These are phyloP conservation scores for Rotaria socialis DNA, from an alignment of 2,888 invertebrate species.

Conservation along the genomic window DNA sequence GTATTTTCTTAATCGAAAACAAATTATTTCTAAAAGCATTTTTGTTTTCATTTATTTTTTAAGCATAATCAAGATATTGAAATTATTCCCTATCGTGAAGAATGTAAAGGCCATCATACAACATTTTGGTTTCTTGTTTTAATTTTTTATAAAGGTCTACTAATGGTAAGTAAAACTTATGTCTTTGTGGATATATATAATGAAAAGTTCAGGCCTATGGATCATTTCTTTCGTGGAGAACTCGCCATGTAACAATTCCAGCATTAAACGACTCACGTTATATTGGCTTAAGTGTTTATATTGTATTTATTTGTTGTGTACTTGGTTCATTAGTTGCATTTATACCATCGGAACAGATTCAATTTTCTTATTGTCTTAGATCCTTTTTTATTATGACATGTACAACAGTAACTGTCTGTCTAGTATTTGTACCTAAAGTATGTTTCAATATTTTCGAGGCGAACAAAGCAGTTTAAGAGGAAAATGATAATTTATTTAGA, in stretches of 20 bases:
- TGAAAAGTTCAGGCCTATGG: constrained; percentile 77
- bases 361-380: constrained; percentile 82
- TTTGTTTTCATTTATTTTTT: background rate
- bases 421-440: constrained; percentile 94
- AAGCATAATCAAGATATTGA: constrained; percentile 7
- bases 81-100: background rate
- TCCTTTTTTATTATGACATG: constrained; percentile 96
- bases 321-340: constrained; percentile 95
- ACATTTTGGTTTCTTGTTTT: constrained; percentile 40
- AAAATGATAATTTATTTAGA: background rate
- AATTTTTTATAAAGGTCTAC: constrained; percentile 41
- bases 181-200: too few relatives aligned
- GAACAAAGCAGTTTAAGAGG: too few relatives aligned
- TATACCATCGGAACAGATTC: constrained; percentile 87
- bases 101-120: constrained; percentile 39
- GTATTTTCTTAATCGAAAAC: background rate
- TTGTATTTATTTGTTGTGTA: constrained; percentile 95
- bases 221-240: constrained; percentile 98
- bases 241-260: constrained; percentile 93
- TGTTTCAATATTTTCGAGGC: background rate
- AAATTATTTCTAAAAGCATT: background rate
- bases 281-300: constrained; percentile 94
- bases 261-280: constrained; percentile 97
- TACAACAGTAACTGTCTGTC: constrained; percentile 91
- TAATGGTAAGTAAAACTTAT: constrained; percentile 38